Percentiles rank a stretch among this genome's conserved stretches.
Evolutionary conservation across 2,797 vertebrate genomes (phyloP).

Genomic region (Orientallactaga sibirica): DNA sequence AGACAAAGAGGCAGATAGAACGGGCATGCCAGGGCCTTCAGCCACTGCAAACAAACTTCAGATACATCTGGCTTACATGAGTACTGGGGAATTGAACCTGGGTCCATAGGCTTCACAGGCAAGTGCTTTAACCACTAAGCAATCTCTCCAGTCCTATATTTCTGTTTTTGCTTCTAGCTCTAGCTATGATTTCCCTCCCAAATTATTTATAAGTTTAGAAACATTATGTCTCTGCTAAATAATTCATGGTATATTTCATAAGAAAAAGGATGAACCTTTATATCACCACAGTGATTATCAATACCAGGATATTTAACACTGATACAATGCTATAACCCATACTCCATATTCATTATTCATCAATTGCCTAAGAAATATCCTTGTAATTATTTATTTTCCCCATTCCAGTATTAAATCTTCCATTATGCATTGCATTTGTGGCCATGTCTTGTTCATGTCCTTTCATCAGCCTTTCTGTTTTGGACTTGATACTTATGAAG

Average conservation of each 20-base stretch:
- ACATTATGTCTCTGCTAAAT: not conserved
- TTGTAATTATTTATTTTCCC: not conserved
- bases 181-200: not conserved
- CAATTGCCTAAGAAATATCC: not conserved
- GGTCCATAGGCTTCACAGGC: too few species aligned
- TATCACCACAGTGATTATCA: not conserved
- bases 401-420: not conserved
- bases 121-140: too few species aligned
- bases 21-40: too few species aligned
- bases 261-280: not conserved
- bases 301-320: slow-evolving; percentile 35
- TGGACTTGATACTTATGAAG: slow-evolving; percentile 7
- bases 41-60: too few species aligned
- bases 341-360: not conserved
- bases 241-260: not conserved
- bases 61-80: too few species aligned
- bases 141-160: not conserved
- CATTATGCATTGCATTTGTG: not conserved
- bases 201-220: not conserved
- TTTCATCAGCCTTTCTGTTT: slow-evolving; percentile 29
- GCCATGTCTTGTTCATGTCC: not conserved
- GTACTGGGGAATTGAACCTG: too few species aligned
- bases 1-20: too few species aligned
- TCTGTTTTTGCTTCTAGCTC: slow-evolving; percentile 21
- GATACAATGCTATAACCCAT: not conserved